Evolutionary conservation across 1,140 invertebrate genomes (phyloP).

Genomic region (Hylaeus volcanicus): DNA sequence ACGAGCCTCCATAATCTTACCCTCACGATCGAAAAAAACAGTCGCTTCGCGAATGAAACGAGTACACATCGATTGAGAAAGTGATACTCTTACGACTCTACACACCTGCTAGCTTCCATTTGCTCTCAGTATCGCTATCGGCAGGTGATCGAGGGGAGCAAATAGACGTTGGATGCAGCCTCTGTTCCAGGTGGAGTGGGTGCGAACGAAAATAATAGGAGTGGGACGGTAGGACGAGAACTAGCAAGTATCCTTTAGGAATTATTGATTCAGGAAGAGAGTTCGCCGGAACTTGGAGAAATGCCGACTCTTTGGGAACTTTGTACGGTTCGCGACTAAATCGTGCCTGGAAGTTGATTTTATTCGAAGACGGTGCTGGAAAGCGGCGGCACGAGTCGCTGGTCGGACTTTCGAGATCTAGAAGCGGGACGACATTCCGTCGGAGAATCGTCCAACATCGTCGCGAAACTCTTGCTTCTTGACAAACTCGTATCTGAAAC

Average conservation of each 20-base stretch:
- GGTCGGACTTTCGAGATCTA: background rate
- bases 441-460: background rate
- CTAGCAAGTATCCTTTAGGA: conserved; percentile 25
- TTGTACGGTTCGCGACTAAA: background rate
- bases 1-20: conserved; percentile 10
- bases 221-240: background rate
- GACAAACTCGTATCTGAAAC: too few species aligned
- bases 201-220: conserved; percentile 23
- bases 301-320: background rate
- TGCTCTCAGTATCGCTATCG: too few species aligned
- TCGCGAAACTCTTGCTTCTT: too few species aligned
- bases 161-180: background rate
- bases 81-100: background rate
- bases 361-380: background rate
- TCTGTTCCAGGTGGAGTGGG: background rate
- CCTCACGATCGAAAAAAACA: conserved; percentile 28
- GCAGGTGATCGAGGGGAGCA: conserved; percentile 14
- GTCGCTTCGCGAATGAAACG: background rate
- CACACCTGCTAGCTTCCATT: too few species aligned
- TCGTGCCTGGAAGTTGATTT: background rate
- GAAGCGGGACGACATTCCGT: background rate
- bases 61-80: background rate
- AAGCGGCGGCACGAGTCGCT: background rate
- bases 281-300: too few species aligned
- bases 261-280: conserved; percentile 33